phyloP scores from a whole-genome alignment of 2,888 invertebrate genomes.

The Poecilobothrus nobilitatus region DNA sequence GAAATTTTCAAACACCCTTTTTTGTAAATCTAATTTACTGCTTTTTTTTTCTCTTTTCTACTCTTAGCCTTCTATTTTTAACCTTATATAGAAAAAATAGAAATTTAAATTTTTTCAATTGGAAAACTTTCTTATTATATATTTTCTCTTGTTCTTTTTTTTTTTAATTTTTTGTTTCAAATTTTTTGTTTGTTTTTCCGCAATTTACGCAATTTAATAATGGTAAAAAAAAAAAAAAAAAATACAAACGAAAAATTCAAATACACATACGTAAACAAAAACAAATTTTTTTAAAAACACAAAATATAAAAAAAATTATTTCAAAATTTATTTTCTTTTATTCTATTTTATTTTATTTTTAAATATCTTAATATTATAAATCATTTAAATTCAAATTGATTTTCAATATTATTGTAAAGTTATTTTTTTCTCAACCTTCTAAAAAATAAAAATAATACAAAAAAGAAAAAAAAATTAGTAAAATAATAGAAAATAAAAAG shows the following conservation, averaged over 20 bases:
- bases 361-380: conserved; percentile 1
- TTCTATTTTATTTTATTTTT: background rate
- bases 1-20: too few species aligned
- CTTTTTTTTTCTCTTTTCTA: too few species aligned
- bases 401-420: background rate
- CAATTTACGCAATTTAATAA: conserved; percentile 6
- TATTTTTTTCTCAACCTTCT: background rate
- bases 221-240: background rate
- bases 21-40: too few species aligned
- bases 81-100: background rate
- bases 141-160: background rate
- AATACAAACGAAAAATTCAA: background rate
- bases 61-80: too few species aligned
- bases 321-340: too few species aligned
- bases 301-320: too few species aligned
- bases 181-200: background rate
- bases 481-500: background rate
- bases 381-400: conserved; percentile 6
- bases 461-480: background rate
- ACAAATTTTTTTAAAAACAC: too few species aligned
- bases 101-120: background rate
- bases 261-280: too few species aligned
- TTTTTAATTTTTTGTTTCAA: background rate
- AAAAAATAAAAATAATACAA: background rate
- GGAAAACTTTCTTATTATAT: background rate